Evolutionary conservation across 2,113 vertebrate species (phyloP).

Genomic region (Gavia stellata): DNA sequence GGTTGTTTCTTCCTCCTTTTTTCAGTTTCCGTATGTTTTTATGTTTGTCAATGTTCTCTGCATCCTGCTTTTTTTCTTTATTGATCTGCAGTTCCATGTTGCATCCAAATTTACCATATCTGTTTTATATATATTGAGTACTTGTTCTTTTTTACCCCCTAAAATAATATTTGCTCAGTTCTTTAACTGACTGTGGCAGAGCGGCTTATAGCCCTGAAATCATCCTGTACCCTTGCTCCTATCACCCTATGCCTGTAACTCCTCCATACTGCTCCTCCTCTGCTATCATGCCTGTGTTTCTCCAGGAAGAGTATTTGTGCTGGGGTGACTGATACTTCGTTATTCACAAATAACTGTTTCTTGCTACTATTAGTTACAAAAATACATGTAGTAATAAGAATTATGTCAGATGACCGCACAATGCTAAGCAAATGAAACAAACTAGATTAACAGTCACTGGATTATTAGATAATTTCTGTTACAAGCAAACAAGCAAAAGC

Average conservation of each 20-base stretch:
- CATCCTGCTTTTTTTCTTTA: background rate
- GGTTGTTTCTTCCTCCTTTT: background rate
- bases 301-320: background rate
- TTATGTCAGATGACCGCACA: background rate
- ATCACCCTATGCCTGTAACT: background rate
- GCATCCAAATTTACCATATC: background rate
- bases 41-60: accelerated
- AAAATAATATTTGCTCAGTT: background rate
- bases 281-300: background rate
- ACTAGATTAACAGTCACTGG: background rate
- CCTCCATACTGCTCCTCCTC: background rate
- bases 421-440: background rate
- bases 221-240: background rate
- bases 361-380: background rate
- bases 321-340: background rate
- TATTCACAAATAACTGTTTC: background rate
- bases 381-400: background rate
- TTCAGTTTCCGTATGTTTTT: background rate
- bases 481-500: background rate
- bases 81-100: background rate
- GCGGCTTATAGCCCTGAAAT: background rate
- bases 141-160: background rate
- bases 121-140: accelerated
- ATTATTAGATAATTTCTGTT: background rate
- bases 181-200: background rate